phyloP scores from a whole-genome alignment of 1,140 invertebrate genomes.

The Penaeus chinensis region DNA sequence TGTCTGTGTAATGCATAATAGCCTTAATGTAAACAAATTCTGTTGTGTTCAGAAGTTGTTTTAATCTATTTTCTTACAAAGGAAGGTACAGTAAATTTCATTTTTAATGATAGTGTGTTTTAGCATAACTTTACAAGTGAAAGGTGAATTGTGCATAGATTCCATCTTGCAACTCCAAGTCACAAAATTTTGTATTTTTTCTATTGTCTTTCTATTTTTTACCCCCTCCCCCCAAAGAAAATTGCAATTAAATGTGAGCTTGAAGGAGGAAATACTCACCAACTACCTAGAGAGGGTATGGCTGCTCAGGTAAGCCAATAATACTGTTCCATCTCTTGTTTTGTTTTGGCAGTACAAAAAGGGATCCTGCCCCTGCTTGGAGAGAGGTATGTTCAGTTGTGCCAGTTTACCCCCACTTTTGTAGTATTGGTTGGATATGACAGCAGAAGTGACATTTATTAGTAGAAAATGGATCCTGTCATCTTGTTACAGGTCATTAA shows the following conservation, averaged over 20 bases:
- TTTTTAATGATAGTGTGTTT: too few species aligned
- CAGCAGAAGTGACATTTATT: constrained; percentile 24
- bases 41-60: too few species aligned
- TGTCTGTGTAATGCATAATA: too few species aligned
- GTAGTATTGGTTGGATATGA: constrained; percentile 42
- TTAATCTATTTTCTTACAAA: too few species aligned
- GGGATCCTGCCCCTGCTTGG: constrained; percentile 58
- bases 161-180: neutral
- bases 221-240: neutral
- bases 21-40: too few species aligned
- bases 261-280: constrained; percentile 32
- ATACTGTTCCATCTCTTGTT: constrained; percentile 56
- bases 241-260: constrained; percentile 21
- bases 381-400: constrained; percentile 61
- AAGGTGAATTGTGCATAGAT: too few species aligned
- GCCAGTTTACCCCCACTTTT: constrained; percentile 59
- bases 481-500: too few species aligned
- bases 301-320: constrained; percentile 58
- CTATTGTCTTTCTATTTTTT: neutral
- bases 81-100: too few species aligned
- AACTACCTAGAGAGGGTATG: constrained; percentile 49
- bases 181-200: neutral
- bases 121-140: too few species aligned
- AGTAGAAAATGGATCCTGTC: neutral
- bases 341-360: constrained; percentile 58